Percentiles rank a stretch among this genome's conserved stretches.
These are phyloP conservation scores for Amazona vittata DNA, from an alignment of 2,113 vertebrate species.

Conservation along the genomic window DNA sequence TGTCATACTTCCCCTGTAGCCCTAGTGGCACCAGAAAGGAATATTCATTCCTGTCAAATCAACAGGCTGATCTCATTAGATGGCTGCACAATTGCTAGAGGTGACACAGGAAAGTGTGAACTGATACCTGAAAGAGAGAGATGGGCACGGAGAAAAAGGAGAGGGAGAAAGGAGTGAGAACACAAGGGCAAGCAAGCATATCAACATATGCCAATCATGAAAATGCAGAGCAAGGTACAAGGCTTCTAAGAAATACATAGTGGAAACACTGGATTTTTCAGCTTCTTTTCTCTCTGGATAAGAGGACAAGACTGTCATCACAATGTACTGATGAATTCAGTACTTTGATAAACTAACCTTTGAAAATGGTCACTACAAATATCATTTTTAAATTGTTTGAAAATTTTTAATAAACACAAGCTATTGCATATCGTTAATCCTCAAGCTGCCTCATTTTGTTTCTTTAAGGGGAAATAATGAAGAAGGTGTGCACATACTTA, in stretches of 20 bases:
- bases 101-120: neutral
- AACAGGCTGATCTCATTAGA: neutral
- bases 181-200: fast-evolving
- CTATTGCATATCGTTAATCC: neutral
- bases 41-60: neutral
- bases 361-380: neutral
- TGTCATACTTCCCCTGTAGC: neutral
- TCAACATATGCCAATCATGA: fast-evolving
- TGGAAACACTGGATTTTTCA: neutral
- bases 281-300: neutral
- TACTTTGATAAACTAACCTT: neutral
- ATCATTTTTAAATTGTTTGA: neutral
- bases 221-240: neutral
- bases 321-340: neutral
- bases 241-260: neutral
- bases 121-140: neutral
- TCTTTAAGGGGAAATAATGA: neutral
- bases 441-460: fast-evolving
- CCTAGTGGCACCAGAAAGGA: neutral
- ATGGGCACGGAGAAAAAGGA: neutral
- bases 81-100: neutral
- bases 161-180: neutral
- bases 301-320: neutral
- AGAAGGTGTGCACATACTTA: neutral
- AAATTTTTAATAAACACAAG: neutral